Conservation (phyloP, 2,888 invertebrate genomes). For the Nephrotoma guestfalica region DNA sequence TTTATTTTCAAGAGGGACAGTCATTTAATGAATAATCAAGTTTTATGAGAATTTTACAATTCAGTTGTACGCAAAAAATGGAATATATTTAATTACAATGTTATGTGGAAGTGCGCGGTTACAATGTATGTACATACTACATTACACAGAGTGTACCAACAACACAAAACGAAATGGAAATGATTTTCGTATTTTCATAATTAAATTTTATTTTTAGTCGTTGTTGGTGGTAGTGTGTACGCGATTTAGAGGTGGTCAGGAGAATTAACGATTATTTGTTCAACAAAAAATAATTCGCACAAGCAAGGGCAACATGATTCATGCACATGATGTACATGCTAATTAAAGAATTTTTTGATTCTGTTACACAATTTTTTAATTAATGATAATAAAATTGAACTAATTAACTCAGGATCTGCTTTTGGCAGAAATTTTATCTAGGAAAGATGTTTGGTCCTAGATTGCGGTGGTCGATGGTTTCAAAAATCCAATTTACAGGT, state of each 20-base stretch:
- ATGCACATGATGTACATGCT: too few relatives aligned
- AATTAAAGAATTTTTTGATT: too few relatives aligned
- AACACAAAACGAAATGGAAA: neutral
- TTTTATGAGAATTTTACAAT: neutral
- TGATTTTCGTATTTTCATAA: neutral
- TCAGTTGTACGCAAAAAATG: neutral
- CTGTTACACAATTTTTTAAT: too few relatives aligned
- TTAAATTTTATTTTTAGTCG: neutral
- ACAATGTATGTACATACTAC: neutral
- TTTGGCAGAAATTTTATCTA: too few relatives aligned
- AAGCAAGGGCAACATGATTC: neutral
- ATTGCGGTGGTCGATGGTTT: too few relatives aligned
- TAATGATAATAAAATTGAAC: too few relatives aligned
- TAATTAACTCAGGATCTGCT: too few relatives aligned
- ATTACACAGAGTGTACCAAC: neutral
- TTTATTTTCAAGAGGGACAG: neutral
- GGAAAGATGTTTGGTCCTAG: too few relatives aligned
- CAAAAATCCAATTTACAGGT: too few relatives aligned
- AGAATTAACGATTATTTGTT: neutral
- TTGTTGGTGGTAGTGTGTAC: neutral
- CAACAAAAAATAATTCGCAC: neutral
- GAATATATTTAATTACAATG: neutral
- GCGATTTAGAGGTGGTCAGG: neutral
- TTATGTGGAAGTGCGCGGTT: neutral
- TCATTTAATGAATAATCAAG: neutral